These are phyloP conservation scores for Brienomyrus longianalis DNA, from an alignment of 2,113 vertebrate species.

Conservation along the genomic window DNA sequence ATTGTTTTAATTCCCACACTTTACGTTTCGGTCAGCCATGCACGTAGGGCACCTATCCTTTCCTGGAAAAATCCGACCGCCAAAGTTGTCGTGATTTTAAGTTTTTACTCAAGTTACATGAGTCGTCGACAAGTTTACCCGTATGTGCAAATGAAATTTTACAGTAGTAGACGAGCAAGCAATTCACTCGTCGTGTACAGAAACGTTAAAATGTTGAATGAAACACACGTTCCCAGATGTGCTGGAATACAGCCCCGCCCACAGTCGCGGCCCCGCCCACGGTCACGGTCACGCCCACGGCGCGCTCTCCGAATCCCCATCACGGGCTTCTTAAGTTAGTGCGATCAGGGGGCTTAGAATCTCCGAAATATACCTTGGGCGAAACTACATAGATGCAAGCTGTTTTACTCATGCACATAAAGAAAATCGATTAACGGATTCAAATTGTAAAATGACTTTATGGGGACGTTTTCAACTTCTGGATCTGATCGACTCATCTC, in stretches of 20 bases:
- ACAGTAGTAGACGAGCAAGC: neutral
- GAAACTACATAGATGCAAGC: neutral
- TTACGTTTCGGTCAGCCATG: neutral
- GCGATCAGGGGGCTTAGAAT: neutral
- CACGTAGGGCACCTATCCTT: neutral
- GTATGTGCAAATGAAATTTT: neutral
- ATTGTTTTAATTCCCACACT: neutral
- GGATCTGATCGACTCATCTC: neutral
- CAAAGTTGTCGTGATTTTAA: neutral
- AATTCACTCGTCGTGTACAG: neutral
- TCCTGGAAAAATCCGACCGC: neutral
- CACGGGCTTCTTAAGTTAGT: neutral
- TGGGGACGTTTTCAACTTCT: slow-evolving; percentile 1
- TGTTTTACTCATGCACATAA: neutral
- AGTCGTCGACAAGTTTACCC: neutral
- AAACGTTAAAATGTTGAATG: neutral
- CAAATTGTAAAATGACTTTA: neutral
- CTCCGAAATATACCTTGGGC: neutral
- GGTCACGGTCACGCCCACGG: neutral
- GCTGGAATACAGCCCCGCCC: neutral
- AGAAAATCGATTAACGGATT: neutral
- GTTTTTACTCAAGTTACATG: neutral
- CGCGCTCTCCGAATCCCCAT: neutral
- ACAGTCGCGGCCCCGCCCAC: neutral
- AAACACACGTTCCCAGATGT: neutral